Evolutionary conservation across 2,888 invertebrate species (phyloP).

Genomic region (Tenthredo scrophulariae): DNA sequence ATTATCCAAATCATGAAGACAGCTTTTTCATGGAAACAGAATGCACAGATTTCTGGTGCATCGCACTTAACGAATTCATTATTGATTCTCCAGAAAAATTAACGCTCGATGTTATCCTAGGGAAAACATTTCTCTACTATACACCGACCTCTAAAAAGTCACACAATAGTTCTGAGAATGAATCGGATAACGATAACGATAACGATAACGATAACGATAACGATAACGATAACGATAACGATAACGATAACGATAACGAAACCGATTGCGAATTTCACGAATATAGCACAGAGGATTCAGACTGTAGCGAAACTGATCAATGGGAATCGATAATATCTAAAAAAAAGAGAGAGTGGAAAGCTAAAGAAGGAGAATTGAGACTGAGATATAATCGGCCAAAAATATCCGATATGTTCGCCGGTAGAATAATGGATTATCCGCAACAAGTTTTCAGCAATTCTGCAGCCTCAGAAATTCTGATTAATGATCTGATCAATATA

Average conservation of each 20-base stretch:
- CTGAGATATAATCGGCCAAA: slow-evolving; percentile 59
- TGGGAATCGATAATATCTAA: slow-evolving; percentile 54
- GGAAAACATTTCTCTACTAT: slow-evolving; percentile 56
- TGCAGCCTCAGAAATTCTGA: slow-evolving; percentile 74
- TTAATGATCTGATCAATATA: slow-evolving; percentile 73
- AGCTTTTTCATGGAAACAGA: slow-evolving; percentile 60
- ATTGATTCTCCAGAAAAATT: slow-evolving; percentile 56
- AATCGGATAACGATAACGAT: slow-evolving; percentile 56
- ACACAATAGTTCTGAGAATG: slow-evolving; percentile 50
- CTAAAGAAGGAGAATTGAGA: slow-evolving; percentile 60
- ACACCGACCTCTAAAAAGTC: slow-evolving; percentile 47
- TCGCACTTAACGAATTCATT: slow-evolving; percentile 61
- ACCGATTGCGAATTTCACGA: slow-evolving; percentile 30
- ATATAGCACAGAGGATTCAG: background rate
- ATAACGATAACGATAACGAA: slow-evolving; percentile 57
- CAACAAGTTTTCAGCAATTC: slow-evolving; percentile 73
- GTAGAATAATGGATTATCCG: slow-evolving; percentile 58
- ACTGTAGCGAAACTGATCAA: background rate
- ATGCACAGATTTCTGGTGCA: slow-evolving; percentile 61
- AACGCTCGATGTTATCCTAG: slow-evolving; percentile 55
- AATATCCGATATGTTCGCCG: slow-evolving; percentile 59
- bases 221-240: slow-evolving; percentile 57
- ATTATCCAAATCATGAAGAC: slow-evolving; percentile 61
- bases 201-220: slow-evolving; percentile 58
- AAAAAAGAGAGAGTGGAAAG: slow-evolving; percentile 59